Evolutionary conservation across 2,113 vertebrate species (phyloP), one percentile per base, ranked within the genome.

Genomic region (Bos taurus): DNA sequence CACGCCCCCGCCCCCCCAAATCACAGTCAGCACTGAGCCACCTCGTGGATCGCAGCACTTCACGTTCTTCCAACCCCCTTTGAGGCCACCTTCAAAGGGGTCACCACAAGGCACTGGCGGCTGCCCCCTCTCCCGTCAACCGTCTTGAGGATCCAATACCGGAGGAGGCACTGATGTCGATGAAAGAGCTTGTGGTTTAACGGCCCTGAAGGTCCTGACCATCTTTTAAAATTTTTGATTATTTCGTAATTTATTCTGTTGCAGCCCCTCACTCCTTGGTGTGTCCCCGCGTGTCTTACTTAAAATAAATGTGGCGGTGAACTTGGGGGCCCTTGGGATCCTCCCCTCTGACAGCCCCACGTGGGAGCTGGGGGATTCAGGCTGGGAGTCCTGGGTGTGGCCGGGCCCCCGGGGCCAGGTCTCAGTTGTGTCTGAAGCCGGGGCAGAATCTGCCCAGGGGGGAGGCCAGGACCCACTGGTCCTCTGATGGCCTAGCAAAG

Each of bases 241-340:
- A 74, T 48, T 84, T 95, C 33, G 5, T 54, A 33, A 60, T 28
- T 89, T 60, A 62, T 43, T 64, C 93, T 83, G 91, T 26, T 30
- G 50, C 74, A 15, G 10, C 81, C 62, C 92, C 46, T 80, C 40
- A 9, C 81, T 67, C 94, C 71, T 95, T 94, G 78, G 56, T 94
- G 93, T 97, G 82, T 94, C 84, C 56, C 71, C 60, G 59, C 36
- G 5, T 81, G 40, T 89, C 87, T 91, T 80, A 77, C 77, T 97
- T 62, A 56, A 83, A 98, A 97, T 97, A 97, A 97, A 98, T 43
- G 64, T 56, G 83, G 89, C 91, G 56, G 2, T 77, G 86, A 90
- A 94, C 48, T 84, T 57, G 28, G 90, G 94, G 90, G 83, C 94
- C 92, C 36, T 28, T 94, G 86, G 96, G 93, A 48, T 60, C 90